Evolutionary conservation across 2,113 vertebrate species (phyloP).

Genomic region (Gasterosteus aculeatus): DNA sequence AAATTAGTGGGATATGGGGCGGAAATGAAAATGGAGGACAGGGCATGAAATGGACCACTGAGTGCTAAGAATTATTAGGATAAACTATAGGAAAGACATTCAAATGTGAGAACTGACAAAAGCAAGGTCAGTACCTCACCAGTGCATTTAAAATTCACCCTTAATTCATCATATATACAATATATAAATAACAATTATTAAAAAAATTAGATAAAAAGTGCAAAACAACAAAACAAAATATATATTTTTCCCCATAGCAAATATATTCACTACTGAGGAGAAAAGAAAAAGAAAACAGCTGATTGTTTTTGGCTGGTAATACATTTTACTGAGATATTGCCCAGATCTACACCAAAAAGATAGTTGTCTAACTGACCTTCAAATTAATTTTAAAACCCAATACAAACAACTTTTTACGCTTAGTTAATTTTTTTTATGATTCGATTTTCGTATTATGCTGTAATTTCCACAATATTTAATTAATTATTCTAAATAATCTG

Average conservation of each 20-base stretch:
- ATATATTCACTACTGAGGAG: background rate
- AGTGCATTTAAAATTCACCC: background rate
- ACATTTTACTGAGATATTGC: background rate
- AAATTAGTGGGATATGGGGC: constrained; percentile 10
- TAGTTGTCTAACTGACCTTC: background rate
- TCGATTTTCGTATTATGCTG: background rate
- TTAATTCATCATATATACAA: constrained; percentile 14
- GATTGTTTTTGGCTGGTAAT: constrained; percentile 2
- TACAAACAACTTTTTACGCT: background rate
- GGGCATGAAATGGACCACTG: constrained; percentile 16
- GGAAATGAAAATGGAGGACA: constrained; percentile 17
- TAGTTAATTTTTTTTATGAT: background rate
- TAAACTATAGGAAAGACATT: background rate
- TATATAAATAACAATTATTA: background rate
- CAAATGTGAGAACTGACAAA: background rate
- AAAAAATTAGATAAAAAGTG: constrained; percentile 3
- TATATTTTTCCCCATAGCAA: background rate
- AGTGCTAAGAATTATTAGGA: constrained; percentile 11
- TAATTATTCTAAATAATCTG: background rate
- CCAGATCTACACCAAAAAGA: background rate
- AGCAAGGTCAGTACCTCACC: background rate
- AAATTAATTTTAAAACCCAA: background rate
- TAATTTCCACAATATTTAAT: background rate
- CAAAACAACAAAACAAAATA: constrained; percentile 18
- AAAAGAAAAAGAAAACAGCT: constrained; percentile 1